Percentiles rank a stretch among this genome's conserved stretches.
Evolutionary conservation across 1,140 invertebrate species (phyloP).

Genomic region (Bathynomus jamesi): DNA sequence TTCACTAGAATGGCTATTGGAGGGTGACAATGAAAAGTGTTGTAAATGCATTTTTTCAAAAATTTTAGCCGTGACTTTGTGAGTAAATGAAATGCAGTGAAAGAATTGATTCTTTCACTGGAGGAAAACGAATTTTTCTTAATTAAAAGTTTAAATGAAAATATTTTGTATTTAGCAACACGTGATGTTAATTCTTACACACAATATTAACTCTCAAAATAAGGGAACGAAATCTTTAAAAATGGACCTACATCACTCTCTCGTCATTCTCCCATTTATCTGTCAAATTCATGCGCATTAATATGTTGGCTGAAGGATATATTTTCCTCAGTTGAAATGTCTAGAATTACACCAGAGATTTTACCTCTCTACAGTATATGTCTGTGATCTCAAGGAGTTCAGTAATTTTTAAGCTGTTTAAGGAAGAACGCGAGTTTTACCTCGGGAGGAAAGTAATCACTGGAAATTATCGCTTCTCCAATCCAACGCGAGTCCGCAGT

Average conservation of each 20-base stretch:
- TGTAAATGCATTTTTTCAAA: too few species aligned
- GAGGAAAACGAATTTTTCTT: too few species aligned
- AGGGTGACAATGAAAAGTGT: too few species aligned
- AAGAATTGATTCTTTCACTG: too few species aligned
- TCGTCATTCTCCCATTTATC: background rate
- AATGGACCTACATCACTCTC: too few species aligned
- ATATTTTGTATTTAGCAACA: too few species aligned
- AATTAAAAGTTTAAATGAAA: too few species aligned
- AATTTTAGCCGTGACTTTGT: too few species aligned
- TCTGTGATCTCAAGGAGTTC: background rate
- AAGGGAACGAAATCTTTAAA: background rate
- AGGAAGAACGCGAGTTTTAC: constrained; percentile 48
- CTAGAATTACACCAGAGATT: background rate
- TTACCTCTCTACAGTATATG: background rate
- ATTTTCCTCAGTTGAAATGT: background rate
- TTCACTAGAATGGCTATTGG: too few species aligned
- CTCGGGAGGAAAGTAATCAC: constrained; percentile 43
- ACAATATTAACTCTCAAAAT: background rate
- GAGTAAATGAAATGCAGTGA: too few species aligned
- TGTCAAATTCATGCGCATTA: background rate
- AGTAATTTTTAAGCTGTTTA: too few species aligned
- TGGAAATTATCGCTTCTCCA: constrained; percentile 44
- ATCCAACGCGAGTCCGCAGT: constrained; percentile 40
- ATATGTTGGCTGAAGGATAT: background rate
- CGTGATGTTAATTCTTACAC: background rate